These are phyloP conservation scores for Cyanocitta stelleri DNA, from an alignment of 2,113 vertebrate genomes.

Conservation along the genomic window DNA sequence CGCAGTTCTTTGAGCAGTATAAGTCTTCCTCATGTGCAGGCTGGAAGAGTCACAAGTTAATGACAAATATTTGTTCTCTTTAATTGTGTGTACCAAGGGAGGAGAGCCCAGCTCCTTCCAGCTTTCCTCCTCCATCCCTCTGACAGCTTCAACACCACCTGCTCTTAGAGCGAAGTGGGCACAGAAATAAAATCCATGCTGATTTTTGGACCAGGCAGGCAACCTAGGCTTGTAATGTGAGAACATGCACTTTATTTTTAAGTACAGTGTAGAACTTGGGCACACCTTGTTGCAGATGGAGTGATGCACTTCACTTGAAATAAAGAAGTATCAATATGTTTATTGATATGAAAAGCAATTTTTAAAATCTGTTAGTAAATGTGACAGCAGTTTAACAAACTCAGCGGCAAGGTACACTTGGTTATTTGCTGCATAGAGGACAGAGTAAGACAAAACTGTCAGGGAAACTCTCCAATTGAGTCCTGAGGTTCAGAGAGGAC, in stretches of 20 bases:
- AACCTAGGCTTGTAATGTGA: background rate
- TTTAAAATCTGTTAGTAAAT: background rate
- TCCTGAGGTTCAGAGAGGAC: background rate
- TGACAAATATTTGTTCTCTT: conserved; percentile 52
- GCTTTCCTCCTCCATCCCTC: conserved; percentile 9
- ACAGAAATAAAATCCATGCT: background rate
- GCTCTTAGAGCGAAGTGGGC: background rate
- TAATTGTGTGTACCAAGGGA: background rate
- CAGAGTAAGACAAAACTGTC: background rate
- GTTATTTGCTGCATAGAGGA: background rate
- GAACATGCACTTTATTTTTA: background rate
- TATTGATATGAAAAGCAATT: background rate
- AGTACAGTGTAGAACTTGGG: background rate
- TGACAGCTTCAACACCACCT: background rate
- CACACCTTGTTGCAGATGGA: background rate
- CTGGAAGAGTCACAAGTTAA: conserved; percentile 26
- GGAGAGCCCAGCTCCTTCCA: background rate
- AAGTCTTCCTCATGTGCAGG: background rate
- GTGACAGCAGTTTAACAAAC: background rate
- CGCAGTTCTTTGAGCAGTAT: background rate
- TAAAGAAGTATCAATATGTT: background rate
- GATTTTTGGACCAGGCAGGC: background rate
- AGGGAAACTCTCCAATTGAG: background rate
- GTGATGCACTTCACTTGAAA: background rate
- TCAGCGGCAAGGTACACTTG: background rate